Conservation (phyloP, 2,888 invertebrate species). For the Shargacucullia verbasci region DNA sequence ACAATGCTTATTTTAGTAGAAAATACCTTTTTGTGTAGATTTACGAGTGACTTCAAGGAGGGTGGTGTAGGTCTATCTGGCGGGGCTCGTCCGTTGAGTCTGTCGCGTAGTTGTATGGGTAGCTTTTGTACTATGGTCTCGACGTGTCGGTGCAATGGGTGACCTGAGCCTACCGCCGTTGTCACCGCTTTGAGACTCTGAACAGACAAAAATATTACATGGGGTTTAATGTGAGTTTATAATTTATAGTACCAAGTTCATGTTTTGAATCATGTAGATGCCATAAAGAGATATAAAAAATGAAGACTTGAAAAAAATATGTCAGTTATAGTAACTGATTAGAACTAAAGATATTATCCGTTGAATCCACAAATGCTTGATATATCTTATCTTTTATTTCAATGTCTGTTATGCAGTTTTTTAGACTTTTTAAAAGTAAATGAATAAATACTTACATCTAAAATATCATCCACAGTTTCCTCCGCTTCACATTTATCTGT, state of each 20-base stretch:
- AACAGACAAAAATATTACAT: too few relatives aligned
- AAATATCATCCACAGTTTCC: constrained; percentile 97
- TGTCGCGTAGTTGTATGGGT: constrained; percentile 93
- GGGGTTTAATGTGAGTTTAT: too few relatives aligned
- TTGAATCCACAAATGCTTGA: background rate
- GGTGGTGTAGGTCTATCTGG: constrained; percentile 90
- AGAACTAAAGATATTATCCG: constrained; percentile 7
- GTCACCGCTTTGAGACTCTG: constrained; percentile 95
- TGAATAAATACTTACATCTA: constrained; percentile 91
- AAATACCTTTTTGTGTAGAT: constrained; percentile 95
- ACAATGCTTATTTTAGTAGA: too few relatives aligned
- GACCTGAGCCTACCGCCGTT: constrained; percentile 92
- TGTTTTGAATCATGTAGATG: too few relatives aligned
- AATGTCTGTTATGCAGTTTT: background rate
- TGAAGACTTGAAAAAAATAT: constrained; percentile 11
- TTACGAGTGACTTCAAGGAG: constrained; percentile 95
- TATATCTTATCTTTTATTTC: constrained; percentile 11
- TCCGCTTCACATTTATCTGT: constrained; percentile 99
- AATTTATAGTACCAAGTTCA: too few relatives aligned
- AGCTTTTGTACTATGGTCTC: constrained; percentile 97
- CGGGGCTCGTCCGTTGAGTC: constrained; percentile 90
- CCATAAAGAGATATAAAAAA: background rate
- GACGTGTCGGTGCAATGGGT: constrained; percentile 93
- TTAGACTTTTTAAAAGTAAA: too few relatives aligned
- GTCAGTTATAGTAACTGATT: constrained; percentile 7